These are phyloP conservation scores for Agrochola circellaris DNA, from an alignment of 2,888 invertebrate genomes.

Conservation along the genomic window DNA sequence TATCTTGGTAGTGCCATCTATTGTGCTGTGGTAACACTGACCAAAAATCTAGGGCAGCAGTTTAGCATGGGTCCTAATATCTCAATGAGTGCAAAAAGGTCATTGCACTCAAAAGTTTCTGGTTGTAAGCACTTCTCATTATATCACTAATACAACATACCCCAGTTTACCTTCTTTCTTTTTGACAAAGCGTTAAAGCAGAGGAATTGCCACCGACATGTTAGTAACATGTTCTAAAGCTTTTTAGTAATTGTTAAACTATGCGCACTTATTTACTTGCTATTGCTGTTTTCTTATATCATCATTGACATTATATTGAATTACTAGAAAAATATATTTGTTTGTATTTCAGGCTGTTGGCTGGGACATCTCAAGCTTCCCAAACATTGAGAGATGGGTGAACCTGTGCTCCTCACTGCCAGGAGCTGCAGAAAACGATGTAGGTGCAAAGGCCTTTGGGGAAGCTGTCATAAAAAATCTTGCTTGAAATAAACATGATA, in stretches of 20 bases:
- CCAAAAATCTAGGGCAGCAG: not conserved
- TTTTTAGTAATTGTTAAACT: not conserved
- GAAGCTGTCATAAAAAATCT: constrained; percentile 90
- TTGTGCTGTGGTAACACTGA: not conserved
- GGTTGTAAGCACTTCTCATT: not conserved
- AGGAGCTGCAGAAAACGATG: constrained; percentile 91
- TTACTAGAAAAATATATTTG: not conserved
- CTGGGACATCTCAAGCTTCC: constrained; percentile 90
- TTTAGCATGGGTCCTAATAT: not conserved
- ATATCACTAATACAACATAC: not conserved
- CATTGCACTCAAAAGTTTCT: not conserved
- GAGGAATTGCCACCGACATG: not conserved
- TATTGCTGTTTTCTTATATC: not conserved
- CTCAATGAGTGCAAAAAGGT: not conserved
- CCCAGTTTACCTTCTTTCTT: not conserved
- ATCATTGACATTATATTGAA: not conserved
- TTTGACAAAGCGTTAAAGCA: not conserved
- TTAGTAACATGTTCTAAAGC: no score
- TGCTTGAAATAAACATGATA: constrained; percentile 65
- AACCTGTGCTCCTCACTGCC: constrained; percentile 90
- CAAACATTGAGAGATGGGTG: constrained; percentile 91
- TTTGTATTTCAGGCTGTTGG: constrained; percentile 87
- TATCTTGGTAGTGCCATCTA: not conserved
- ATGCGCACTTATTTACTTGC: not conserved
- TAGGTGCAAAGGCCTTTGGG: constrained; percentile 91